These are phyloP conservation scores for Pelobates fuscus DNA, from an alignment of 2,113 vertebrate species.

Conservation along the genomic window DNA sequence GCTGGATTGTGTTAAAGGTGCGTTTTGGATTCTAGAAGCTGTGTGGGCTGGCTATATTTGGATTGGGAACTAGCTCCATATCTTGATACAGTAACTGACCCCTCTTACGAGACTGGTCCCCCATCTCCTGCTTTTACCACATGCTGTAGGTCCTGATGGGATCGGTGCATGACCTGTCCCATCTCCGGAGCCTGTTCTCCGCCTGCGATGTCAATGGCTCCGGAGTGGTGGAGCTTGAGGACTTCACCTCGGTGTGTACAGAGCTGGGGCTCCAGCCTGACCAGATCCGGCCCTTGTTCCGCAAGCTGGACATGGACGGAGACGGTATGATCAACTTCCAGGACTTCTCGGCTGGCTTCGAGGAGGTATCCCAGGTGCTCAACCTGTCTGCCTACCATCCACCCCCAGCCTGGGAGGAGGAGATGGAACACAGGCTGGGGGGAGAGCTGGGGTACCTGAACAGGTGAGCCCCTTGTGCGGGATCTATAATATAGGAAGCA, in stretches of 20 bases:
- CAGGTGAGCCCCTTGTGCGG: constrained; percentile 58
- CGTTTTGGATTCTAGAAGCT: too few relatives aligned
- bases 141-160: constrained; percentile 5
- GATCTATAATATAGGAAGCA: too few relatives aligned
- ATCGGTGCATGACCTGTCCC: constrained; percentile 22
- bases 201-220: constrained; percentile 74
- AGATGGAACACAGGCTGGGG: constrained; percentile 59
- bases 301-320: constrained; percentile 64
- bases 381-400: constrained; percentile 59
- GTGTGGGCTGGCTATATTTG: too few relatives aligned
- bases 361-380: constrained; percentile 67
- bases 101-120: too few relatives aligned
- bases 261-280: constrained; percentile 66
- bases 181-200: constrained; percentile 67
- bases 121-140: neutral
- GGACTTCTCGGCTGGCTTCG: constrained; percentile 68
- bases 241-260: constrained; percentile 68
- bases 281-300: constrained; percentile 64
- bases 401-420: constrained; percentile 63
- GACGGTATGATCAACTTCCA: constrained; percentile 70
- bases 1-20: too few relatives aligned
- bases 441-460: constrained; percentile 56
- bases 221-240: constrained; percentile 70
- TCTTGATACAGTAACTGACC: too few relatives aligned
- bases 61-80: too few relatives aligned